Evolutionary conservation across 2,113 vertebrate species (phyloP).

Genomic region (Craseonycteris thonglongyai): DNA sequence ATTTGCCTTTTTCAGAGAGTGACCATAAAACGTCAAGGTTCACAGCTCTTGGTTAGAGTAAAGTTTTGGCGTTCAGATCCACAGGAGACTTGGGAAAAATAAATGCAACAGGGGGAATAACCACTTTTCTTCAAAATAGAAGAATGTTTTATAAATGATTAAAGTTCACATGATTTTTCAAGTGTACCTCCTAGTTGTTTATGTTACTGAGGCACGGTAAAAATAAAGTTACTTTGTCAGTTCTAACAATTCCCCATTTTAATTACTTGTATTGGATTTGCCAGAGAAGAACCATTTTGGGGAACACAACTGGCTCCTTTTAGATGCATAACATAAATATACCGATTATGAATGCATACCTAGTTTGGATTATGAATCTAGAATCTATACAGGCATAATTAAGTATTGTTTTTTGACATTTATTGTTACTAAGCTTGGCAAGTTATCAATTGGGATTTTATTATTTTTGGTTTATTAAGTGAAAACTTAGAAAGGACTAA

Average conservation of each 20-base stretch:
- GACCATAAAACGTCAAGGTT: slow-evolving; percentile 19
- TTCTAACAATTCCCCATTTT: neutral
- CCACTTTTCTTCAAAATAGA: neutral
- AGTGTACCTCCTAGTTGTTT: neutral
- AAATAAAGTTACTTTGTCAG: slow-evolving; percentile 6
- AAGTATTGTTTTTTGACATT: slow-evolving; percentile 11
- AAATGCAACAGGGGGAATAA: neutral
- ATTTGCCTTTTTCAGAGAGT: slow-evolving; percentile 10
- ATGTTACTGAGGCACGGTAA: neutral
- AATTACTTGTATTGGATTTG: neutral
- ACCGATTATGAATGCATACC: neutral
- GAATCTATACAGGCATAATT: neutral
- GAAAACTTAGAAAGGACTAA: neutral
- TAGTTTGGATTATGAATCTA: slow-evolving; percentile 16
- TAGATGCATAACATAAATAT: neutral
- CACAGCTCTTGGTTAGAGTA: neutral
- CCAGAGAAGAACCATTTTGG: neutral
- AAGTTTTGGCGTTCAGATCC: slow-evolving; percentile 9
- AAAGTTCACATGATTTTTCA: neutral
- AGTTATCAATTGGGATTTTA: neutral
- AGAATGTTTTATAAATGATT: slow-evolving; percentile 23
- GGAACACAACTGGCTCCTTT: neutral
- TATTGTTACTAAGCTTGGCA: slow-evolving; percentile 4
- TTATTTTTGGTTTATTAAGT: slow-evolving; percentile 10
- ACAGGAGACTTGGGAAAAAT: neutral